phyloP scores from a whole-genome alignment of 2,113 vertebrate genomes.

The Oryzias woworae region DNA sequence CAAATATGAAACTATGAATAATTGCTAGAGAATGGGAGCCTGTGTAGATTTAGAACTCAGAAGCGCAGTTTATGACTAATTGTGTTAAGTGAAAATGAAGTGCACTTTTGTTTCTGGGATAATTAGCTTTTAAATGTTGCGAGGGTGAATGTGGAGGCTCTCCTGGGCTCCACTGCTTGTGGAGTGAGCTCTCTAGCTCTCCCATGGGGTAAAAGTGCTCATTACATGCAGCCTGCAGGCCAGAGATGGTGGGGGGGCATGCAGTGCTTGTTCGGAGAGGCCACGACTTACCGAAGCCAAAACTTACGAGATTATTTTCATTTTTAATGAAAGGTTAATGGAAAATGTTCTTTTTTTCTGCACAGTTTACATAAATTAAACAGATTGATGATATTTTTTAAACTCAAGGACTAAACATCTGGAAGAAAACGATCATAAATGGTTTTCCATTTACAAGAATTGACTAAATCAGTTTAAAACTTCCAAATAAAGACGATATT shows the following conservation, averaged over 20 bases:
- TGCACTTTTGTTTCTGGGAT: conserved; percentile 79
- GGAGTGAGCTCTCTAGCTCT: conserved; percentile 77
- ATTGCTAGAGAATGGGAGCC: conserved; percentile 77
- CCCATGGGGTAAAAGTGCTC: conserved; percentile 58
- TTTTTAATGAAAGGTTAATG: conserved; percentile 10
- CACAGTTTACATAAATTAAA: too few relatives aligned
- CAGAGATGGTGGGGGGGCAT: conserved; percentile 25
- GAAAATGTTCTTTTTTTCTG: too few relatives aligned
- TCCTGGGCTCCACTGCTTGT: conserved; percentile 57
- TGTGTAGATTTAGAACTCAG: conserved; percentile 73
- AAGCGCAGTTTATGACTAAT: conserved; percentile 81
- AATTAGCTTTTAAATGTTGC: conserved; percentile 79
- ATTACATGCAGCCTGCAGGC: conserved; percentile 48
- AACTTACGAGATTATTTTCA: conserved; percentile 2
- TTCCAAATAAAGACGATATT: too few relatives aligned
- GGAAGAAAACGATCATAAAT: too few relatives aligned
- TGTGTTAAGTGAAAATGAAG: conserved; percentile 84
- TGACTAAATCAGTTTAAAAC: too few relatives aligned
- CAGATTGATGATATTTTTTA: too few relatives aligned
- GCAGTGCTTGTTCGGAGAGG: conserved; percentile 22
- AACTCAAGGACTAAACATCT: too few relatives aligned
- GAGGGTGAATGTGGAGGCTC: conserved; percentile 65
- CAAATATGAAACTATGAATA: conserved; percentile 79
- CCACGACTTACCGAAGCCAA: conserved; percentile 12
- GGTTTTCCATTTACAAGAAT: too few relatives aligned